Conservation (phyloP, 2,888 invertebrate species). For the Torymus texanus region DNA sequence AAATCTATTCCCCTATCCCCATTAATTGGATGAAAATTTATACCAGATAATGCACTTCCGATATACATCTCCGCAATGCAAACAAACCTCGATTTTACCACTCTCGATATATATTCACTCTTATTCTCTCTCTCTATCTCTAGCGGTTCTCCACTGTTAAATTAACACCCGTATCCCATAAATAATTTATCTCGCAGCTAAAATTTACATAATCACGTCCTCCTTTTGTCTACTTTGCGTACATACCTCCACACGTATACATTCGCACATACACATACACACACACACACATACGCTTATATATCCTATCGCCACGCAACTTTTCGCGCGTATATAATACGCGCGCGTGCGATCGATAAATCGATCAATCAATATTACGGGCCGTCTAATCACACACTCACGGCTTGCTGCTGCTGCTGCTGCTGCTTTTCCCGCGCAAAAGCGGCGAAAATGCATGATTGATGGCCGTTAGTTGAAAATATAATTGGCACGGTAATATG, state of each 20-base stretch:
- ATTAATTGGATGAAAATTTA: too few species aligned
- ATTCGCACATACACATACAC: too few species aligned
- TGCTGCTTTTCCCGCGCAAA: slow-evolving; percentile 25
- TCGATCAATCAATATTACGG: slow-evolving; percentile 48
- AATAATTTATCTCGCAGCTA: slow-evolving; percentile 6
- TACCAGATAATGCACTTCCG: background rate
- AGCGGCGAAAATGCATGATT: slow-evolving; percentile 43
- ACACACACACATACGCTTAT: background rate
- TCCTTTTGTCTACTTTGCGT: too few species aligned
- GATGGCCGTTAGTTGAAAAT: slow-evolving; percentile 33
- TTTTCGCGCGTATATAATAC: background rate
- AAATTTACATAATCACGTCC: slow-evolving; percentile 12
- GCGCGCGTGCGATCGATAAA: slow-evolving; percentile 10
- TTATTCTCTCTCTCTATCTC: too few species aligned
- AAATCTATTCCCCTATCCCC: too few species aligned
- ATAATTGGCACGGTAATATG: slow-evolving; percentile 28
- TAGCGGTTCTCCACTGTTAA: too few species aligned
- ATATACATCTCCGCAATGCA: background rate
- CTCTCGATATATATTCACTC: too few species aligned
- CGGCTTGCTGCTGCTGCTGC: too few species aligned
- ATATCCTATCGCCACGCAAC: background rate
- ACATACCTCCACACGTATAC: too few species aligned
- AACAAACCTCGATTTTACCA: background rate
- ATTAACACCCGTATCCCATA: background rate
- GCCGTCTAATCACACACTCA: slow-evolving; percentile 30